These are phyloP conservation scores for Pelochelys cantorii DNA, from an alignment of 2,797 vertebrate genomes.

Conservation along the genomic window DNA sequence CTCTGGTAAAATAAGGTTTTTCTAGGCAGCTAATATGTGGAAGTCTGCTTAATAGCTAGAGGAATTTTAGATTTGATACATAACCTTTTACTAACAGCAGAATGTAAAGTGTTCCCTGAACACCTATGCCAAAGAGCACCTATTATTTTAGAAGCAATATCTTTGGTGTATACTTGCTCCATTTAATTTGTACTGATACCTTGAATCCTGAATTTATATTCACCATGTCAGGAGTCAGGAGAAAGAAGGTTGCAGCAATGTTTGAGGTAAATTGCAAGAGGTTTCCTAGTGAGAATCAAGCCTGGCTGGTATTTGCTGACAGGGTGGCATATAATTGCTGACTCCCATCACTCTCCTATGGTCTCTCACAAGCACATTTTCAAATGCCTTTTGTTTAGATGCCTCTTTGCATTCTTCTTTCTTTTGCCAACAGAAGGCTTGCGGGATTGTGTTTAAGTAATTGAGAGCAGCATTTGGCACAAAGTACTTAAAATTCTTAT, in stretches of 20 bases:
- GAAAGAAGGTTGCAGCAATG: neutral
- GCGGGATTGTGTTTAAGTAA: neutral
- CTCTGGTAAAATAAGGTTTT: neutral
- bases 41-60: neutral
- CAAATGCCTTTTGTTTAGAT: neutral
- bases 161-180: neutral
- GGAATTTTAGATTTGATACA: conserved; percentile 17
- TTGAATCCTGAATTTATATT: neutral
- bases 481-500: neutral
- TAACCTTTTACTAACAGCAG: neutral
- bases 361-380: neutral
- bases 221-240: neutral
- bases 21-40: neutral
- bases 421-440: neutral
- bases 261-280: neutral
- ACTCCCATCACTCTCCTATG: neutral
- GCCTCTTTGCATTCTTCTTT: neutral
- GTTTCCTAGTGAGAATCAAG: fast-evolving
- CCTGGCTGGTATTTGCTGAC: neutral
- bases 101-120: neutral
- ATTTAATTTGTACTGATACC: neutral
- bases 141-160: neutral
- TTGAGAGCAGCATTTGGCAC: neutral
- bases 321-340: neutral
- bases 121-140: neutral